These are phyloP conservation scores for Lordiphosa clarofinis DNA, from an alignment of 1,140 invertebrate species.

Conservation along the genomic window DNA sequence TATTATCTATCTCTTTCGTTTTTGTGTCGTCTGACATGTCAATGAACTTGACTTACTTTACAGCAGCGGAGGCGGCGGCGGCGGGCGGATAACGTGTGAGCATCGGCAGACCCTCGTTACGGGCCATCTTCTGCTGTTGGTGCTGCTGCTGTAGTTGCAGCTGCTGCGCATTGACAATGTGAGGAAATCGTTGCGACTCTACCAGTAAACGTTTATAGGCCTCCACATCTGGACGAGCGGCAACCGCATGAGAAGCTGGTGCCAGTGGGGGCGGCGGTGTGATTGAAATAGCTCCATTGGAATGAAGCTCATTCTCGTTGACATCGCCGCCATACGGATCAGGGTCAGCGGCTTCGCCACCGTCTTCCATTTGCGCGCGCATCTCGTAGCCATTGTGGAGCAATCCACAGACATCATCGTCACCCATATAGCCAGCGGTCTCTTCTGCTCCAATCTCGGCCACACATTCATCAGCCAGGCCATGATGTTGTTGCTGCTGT, in stretches of 20 bases:
- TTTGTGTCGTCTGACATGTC: too few species aligned
- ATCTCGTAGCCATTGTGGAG: conserved; percentile 54
- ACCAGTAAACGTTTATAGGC: conserved; percentile 55
- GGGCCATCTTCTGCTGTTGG: conserved; percentile 53
- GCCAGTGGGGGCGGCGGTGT: conserved; percentile 7
- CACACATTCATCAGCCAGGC: conserved; percentile 34
- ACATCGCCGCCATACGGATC: conserved; percentile 37
- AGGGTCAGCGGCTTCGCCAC: conserved; percentile 8
- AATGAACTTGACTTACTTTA: conserved; percentile 46
- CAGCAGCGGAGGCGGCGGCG: conserved; percentile 14
- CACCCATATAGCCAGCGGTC: conserved; percentile 60
- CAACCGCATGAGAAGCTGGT: conserved; percentile 12
- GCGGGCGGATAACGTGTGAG: conserved; percentile 58
- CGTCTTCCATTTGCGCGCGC: conserved; percentile 22
- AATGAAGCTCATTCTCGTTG: conserved; percentile 43
- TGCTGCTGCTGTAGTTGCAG: conserved; percentile 56
- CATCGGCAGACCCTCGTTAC: conserved; percentile 55
- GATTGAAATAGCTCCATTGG: conserved; percentile 22
- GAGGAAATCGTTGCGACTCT: conserved; percentile 58
- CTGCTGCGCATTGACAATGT: conserved; percentile 65
- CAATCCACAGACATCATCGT: conserved; percentile 57
- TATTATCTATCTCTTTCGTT: too few species aligned
- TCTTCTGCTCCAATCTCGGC: conserved; percentile 65
- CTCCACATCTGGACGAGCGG: conserved; percentile 51
- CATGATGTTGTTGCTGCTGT: conserved; percentile 19